Evolutionary conservation across 2,797 vertebrate species (phyloP), one percentile per base, ranked within the genome.

Genomic region (Sciurus vulgaris): DNA sequence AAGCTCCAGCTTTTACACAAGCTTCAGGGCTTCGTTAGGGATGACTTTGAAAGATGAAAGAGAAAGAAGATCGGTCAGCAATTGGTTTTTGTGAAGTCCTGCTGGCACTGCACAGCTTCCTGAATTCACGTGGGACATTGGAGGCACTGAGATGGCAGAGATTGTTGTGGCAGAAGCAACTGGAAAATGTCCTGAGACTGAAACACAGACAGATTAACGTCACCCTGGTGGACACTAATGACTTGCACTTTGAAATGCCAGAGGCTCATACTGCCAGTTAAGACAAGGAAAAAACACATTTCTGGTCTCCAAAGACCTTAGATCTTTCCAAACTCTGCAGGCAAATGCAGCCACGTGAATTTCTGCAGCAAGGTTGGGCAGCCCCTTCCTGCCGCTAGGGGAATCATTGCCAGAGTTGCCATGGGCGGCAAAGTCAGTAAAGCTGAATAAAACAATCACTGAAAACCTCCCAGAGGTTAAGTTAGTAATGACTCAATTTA

Each of bases 91-190:
- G 89, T 77, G 4, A 98, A 98, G 96, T 97, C 97, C 97, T 98
- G 98, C 97, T 96, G 95, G 98, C 97, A 97, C 95, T 72, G 97
- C 88, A 95, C 98, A 98, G 98, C 98, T 98, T 97, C 97, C 91
- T 97, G 96, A 98, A 99, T 98, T 98, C 98, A 98, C 97, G 96
- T 70, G 98, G 98, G 98, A 96, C 98, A 97, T 96, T 81, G 54
- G 97, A 98, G 97, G 98, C 98, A 99, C 97, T 98, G 98, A 98
- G 97, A 98, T 98, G 98, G 98, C 98, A 99, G 98, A 98, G 98
- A 99, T 99, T 98, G 98, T 98, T 99, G 98, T 99, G 98, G 99
- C 99, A 99, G 98, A 98, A 99, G 98, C 98, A 99, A 99, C 98
- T 98, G 98, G 98, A 98, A 98, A 98, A 98, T 98, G 98, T 99